Conservation (phyloP, 2,888 invertebrate species). For the Melieria omissa region DNA sequence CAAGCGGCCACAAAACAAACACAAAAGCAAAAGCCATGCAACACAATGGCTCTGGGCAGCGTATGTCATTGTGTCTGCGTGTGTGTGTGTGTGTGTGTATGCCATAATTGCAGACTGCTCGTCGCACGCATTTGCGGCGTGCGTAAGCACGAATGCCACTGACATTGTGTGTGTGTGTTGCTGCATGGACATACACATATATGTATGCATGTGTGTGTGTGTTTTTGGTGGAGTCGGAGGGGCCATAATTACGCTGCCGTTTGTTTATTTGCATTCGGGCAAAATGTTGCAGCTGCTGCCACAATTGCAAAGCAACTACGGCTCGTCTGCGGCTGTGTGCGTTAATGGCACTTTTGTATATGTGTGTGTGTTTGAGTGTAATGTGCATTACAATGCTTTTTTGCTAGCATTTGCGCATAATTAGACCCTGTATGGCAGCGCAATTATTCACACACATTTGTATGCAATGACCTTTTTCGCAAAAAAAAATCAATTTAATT, state of each 20-base stretch:
- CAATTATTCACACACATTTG: no score
- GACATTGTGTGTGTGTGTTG: neutral
- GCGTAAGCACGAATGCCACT: no score
- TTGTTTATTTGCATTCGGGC: slow-evolving; percentile 12
- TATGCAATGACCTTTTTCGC: no score
- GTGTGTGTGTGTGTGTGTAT: neutral
- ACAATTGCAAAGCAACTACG: neutral
- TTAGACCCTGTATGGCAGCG: neutral
- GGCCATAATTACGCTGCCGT: neutral
- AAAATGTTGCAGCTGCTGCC: neutral
- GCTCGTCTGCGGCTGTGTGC: neutral
- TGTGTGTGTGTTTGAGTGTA: slow-evolving; percentile 15
- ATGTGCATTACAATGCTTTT: neutral
- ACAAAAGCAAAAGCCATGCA: neutral
- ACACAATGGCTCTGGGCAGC: neutral
- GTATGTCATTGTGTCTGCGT: no score
- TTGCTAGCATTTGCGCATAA: neutral
- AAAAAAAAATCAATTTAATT: no score
- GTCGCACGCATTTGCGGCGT: no score
- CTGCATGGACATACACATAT: neutral
- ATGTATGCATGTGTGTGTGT: slow-evolving; percentile 11
- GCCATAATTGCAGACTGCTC: neutral
- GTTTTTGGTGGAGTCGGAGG: no score
- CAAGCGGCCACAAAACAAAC: neutral
- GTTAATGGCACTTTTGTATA: neutral